Conservation (phyloP, 2,888 invertebrate species). For the Patella ulyssiponensis region DNA sequence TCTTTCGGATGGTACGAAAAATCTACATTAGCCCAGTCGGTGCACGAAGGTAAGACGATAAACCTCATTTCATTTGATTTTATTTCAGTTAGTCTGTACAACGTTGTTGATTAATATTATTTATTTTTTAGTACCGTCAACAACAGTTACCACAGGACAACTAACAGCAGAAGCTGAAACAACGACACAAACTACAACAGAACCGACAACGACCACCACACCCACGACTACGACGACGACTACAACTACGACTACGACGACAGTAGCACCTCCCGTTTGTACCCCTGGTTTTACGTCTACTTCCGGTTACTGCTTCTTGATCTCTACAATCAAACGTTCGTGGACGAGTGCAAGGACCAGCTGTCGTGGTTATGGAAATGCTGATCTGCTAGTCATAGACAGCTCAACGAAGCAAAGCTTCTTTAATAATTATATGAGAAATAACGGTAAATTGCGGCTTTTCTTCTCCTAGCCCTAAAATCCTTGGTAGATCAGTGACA, state of each 20-base stretch:
- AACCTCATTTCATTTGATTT: no score
- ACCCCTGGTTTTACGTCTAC: background rate
- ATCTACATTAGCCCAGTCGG: no score
- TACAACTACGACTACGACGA: background rate
- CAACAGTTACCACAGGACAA: background rate
- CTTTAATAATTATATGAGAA: constrained; percentile 1
- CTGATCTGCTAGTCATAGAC: background rate
- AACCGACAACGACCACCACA: background rate
- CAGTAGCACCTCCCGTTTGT: background rate
- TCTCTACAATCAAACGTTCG: background rate
- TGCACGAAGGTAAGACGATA: no score
- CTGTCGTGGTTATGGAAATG: background rate
- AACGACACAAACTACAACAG: background rate
- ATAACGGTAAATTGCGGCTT: background rate
- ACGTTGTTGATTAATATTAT: no score
- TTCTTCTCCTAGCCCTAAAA: no score
- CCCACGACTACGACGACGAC: background rate
- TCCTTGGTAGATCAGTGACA: no score
- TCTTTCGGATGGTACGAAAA: no score
- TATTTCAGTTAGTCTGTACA: no score
- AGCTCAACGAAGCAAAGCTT: background rate
- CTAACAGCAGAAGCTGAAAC: background rate
- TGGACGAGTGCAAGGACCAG: background rate
- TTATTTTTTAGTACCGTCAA: background rate
- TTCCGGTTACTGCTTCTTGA: background rate